Evolutionary conservation across 1,140 invertebrate genomes (phyloP).

Genomic region (Hycleus phaleratus): DNA sequence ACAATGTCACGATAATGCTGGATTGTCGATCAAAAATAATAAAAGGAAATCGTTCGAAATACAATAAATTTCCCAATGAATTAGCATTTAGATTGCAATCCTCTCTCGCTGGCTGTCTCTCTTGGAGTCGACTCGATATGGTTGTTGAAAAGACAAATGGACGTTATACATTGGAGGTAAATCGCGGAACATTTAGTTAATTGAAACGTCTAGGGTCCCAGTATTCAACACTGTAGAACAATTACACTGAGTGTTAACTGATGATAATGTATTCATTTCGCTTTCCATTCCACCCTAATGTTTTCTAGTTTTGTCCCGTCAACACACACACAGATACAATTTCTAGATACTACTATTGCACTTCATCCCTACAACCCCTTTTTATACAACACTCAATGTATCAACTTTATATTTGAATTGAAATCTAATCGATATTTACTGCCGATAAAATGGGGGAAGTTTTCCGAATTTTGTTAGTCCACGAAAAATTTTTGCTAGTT

Average conservation of each 20-base stretch:
- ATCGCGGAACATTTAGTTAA: conserved; percentile 39
- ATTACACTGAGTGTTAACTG: conserved; percentile 40
- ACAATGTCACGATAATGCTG: too few relatives aligned
- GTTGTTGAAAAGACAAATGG: conserved; percentile 29
- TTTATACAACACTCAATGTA: too few relatives aligned
- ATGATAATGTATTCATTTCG: conserved; percentile 39
- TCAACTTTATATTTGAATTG: too few relatives aligned
- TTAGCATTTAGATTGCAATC: conserved; percentile 33
- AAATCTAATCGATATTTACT: too few relatives aligned
- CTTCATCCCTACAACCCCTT: too few relatives aligned
- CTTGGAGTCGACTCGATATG: conserved; percentile 14
- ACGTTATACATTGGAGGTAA: conserved; percentile 28
- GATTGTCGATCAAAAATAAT: too few relatives aligned
- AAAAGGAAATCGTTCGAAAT: too few relatives aligned
- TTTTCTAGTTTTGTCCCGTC: not conserved
- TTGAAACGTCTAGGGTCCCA: conserved; percentile 36
- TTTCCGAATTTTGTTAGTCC: too few relatives aligned
- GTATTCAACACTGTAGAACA: conserved; percentile 34
- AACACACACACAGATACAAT: too few relatives aligned
- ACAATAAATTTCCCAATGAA: conserved; percentile 12
- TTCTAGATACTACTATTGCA: too few relatives aligned
- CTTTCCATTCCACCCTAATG: not conserved
- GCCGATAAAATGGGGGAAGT: too few relatives aligned
- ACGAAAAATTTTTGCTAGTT: too few relatives aligned
- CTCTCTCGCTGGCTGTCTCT: conserved; percentile 9